These are phyloP conservation scores for Andrena dorsata DNA, from an alignment of 2,888 invertebrate genomes.

Conservation along the genomic window DNA sequence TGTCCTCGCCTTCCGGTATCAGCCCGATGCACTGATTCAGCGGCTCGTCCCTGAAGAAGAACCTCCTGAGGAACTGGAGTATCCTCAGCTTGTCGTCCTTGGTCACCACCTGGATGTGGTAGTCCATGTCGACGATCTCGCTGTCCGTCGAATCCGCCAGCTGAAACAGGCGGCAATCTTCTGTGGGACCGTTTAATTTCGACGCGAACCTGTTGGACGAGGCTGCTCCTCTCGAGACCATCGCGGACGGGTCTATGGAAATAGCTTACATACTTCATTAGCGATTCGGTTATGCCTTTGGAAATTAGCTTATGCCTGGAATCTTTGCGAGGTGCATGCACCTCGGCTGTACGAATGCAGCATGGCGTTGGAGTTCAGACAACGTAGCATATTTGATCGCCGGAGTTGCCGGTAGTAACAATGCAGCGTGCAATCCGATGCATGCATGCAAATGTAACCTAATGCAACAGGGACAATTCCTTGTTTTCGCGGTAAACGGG, in stretches of 20 bases:
- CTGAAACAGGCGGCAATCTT: slow-evolving; percentile 63
- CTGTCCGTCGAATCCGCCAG: slow-evolving; percentile 77
- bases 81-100: slow-evolving; percentile 86
- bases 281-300: background rate
- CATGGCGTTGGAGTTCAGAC: background rate
- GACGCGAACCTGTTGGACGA: too few species aligned
- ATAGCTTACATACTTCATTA: background rate
- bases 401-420: slow-evolving; percentile 5
- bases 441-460: slow-evolving; percentile 33
- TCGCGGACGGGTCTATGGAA: background rate
- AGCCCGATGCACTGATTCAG: slow-evolving; percentile 88
- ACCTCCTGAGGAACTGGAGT: slow-evolving; percentile 87
- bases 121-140: slow-evolving; percentile 79
- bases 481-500: slow-evolving; percentile 47
- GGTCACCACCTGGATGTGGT: slow-evolving; percentile 84
- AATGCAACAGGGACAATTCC: slow-evolving; percentile 45
- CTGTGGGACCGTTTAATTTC: background rate
- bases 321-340: background rate
- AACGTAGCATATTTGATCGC: slow-evolving; percentile 3
- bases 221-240: too few species aligned
- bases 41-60: slow-evolving; percentile 91
- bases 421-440: slow-evolving; percentile 17
- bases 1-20: slow-evolving; percentile 87
- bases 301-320: background rate
- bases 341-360: background rate